A percentile compares a stretch with the other conserved stretches of the same genome.
Evolutionary conservation across 2,888 invertebrate species (phyloP).

Genomic region (Mythimna albipuncta): DNA sequence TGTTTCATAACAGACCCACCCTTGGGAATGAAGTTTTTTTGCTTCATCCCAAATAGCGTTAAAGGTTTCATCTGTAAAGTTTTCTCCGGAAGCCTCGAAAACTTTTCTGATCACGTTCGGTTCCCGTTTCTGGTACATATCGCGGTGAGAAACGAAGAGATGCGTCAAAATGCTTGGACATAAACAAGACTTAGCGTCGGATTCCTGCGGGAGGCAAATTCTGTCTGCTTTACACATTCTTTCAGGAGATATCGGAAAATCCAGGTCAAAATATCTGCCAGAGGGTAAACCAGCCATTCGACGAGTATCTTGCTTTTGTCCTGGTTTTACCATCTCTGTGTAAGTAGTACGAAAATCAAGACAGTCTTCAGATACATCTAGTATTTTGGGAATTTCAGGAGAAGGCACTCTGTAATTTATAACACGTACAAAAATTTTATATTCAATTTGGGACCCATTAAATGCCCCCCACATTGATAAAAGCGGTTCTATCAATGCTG

Average conservation of each 20-base stretch:
- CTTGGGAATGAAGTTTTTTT: slow-evolving; percentile 85
- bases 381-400: slow-evolving; percentile 83
- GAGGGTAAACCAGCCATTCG: slow-evolving; percentile 83
- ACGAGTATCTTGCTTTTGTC: slow-evolving; percentile 68
- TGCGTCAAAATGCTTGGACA: slow-evolving; percentile 79
- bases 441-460: slow-evolving; percentile 84
- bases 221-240: slow-evolving; percentile 75
- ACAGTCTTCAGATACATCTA: slow-evolving; percentile 77
- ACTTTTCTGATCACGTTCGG: slow-evolving; percentile 80
- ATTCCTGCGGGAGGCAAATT: slow-evolving; percentile 79
- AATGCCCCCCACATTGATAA: slow-evolving; percentile 85
- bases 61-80: slow-evolving; percentile 87
- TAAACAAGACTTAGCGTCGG: slow-evolving; percentile 78
- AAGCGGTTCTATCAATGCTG: slow-evolving; percentile 86
- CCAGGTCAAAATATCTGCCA: slow-evolving; percentile 83
- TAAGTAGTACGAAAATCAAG: slow-evolving; percentile 83
- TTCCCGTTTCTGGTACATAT: slow-evolving; percentile 82
- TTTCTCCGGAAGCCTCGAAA: slow-evolving; percentile 89
- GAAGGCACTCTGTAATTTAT: slow-evolving; percentile 84
- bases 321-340: slow-evolving; percentile 82
- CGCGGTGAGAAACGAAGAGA: slow-evolving; percentile 80
- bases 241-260: slow-evolving; percentile 80
- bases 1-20: slow-evolving; percentile 90
- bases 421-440: slow-evolving; percentile 86
- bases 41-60: slow-evolving; percentile 88